Conservation (phyloP, 1,140 invertebrate genomes). For the Drosophila takahashii region DNA sequence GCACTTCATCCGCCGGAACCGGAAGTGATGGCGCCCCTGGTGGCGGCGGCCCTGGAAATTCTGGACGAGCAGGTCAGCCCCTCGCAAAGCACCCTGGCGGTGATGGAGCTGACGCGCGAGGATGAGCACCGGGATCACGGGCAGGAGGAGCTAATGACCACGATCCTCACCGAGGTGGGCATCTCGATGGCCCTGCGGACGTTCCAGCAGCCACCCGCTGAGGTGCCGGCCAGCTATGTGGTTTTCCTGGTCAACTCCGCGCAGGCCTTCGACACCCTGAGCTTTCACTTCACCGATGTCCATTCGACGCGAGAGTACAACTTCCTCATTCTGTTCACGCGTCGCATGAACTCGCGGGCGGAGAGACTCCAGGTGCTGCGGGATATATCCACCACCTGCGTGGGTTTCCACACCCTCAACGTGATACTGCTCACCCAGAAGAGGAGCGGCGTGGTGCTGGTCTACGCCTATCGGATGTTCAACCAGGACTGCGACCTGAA, state of each 20-base stretch:
- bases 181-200: conserved; percentile 37
- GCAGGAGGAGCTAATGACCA: conserved; percentile 28
- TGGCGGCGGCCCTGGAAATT: conserved; percentile 37
- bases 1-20: conserved; percentile 11
- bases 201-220: conserved; percentile 13
- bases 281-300: conserved; percentile 35
- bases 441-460: conserved; percentile 16
- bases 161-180: conserved; percentile 28
- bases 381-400: conserved; percentile 53
- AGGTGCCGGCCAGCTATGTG: conserved; percentile 34
- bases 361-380: not conserved
- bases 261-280: conserved; percentile 37
- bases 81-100: conserved; percentile 35
- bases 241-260: conserved; percentile 56
- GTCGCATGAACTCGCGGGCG: not conserved
- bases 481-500: conserved; percentile 23
- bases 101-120: conserved; percentile 37
- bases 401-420: conserved; percentile 51
- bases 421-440: conserved; percentile 47
- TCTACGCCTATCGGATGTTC: conserved; percentile 52
- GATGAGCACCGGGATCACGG: not conserved
- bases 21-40: conserved; percentile 1
- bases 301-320: conserved; percentile 49
- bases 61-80: conserved; percentile 40
- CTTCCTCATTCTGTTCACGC: conserved; percentile 58